These are phyloP conservation scores for Tetranychus urticae DNA, from an alignment of 1,140 invertebrate genomes.

Conservation along the genomic window DNA sequence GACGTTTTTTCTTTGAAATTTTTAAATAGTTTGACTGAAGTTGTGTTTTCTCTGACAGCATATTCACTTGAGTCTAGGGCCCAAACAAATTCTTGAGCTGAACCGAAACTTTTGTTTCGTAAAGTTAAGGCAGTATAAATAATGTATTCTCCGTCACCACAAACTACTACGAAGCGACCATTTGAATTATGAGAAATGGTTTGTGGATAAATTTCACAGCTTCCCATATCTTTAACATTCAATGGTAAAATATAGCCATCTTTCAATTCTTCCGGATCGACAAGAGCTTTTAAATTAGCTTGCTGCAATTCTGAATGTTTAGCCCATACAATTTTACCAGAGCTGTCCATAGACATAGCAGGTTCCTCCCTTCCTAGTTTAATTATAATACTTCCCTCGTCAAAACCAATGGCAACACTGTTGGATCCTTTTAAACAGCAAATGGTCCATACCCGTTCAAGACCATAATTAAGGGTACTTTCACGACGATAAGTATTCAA, in stretches of 20 bases:
- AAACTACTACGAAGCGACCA: slow-evolving; percentile 88
- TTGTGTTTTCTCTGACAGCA: slow-evolving; percentile 65
- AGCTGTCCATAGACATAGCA: slow-evolving; percentile 93
- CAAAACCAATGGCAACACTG: slow-evolving; percentile 89
- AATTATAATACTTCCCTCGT: slow-evolving; percentile 92
- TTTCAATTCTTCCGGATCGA: slow-evolving; percentile 46
- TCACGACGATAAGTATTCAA: slow-evolving; percentile 89
- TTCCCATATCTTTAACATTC: slow-evolving; percentile 93
- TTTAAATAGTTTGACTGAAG: slow-evolving; percentile 79
- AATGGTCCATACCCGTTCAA: slow-evolving; percentile 94
- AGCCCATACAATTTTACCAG: slow-evolving; percentile 96
- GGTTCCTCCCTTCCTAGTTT: slow-evolving; percentile 95
- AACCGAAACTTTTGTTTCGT: slow-evolving; percentile 92
- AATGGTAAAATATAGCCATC: slow-evolving; percentile 80
- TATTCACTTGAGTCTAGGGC: slow-evolving; percentile 86
- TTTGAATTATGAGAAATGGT: slow-evolving; percentile 96
- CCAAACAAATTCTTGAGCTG: slow-evolving; percentile 97
- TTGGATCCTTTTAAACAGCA: slow-evolving; percentile 84
- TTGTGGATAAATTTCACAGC: slow-evolving; percentile 97
- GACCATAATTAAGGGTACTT: slow-evolving; percentile 88
- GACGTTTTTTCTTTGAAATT: slow-evolving; percentile 93
- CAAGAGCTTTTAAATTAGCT: slow-evolving; percentile 53
- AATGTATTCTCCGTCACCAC: slow-evolving; percentile 97
- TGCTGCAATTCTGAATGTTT: slow-evolving; percentile 94
- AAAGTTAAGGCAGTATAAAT: slow-evolving; percentile 98